Evolutionary conservation across 2,888 invertebrate genomes (phyloP).

Genomic region (Trachelus tabidus): DNA sequence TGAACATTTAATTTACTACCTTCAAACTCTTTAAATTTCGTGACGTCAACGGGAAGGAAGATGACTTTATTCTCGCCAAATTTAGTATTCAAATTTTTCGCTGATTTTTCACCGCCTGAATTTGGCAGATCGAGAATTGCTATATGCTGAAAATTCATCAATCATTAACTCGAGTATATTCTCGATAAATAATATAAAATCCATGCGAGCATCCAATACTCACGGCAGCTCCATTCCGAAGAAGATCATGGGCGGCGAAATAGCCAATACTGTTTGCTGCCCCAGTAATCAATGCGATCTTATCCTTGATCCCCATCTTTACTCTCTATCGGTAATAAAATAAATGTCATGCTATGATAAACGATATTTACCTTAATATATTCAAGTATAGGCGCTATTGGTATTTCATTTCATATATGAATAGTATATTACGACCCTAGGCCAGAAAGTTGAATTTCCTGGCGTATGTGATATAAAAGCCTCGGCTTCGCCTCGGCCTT

Average conservation of each 20-base stretch:
- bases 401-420: neutral
- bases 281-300: constrained; percentile 47
- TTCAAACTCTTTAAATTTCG: constrained; percentile 62
- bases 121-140: constrained; percentile 53
- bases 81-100: constrained; percentile 59
- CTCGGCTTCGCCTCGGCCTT: too few relatives aligned
- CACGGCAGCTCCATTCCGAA: constrained; percentile 38
- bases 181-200: neutral
- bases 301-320: constrained; percentile 27
- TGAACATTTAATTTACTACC: constrained; percentile 45
- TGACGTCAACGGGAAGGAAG: constrained; percentile 68
- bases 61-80: constrained; percentile 63
- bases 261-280: constrained; percentile 41
- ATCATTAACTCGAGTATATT: neutral
- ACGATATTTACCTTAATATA: too few relatives aligned
- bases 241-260: constrained; percentile 29
- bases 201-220: neutral
- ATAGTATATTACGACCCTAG: too few relatives aligned
- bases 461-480: too few relatives aligned
- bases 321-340: constrained; percentile 12
- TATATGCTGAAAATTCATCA: constrained; percentile 32
- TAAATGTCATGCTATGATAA: neutral
- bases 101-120: constrained; percentile 59
- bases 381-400: too few relatives aligned
- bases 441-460: too few relatives aligned